Evolutionary conservation across 2,113 vertebrate species (phyloP), one percentile per base, ranked within the genome.

Genomic region (Pygoscelis antarcticus): DNA sequence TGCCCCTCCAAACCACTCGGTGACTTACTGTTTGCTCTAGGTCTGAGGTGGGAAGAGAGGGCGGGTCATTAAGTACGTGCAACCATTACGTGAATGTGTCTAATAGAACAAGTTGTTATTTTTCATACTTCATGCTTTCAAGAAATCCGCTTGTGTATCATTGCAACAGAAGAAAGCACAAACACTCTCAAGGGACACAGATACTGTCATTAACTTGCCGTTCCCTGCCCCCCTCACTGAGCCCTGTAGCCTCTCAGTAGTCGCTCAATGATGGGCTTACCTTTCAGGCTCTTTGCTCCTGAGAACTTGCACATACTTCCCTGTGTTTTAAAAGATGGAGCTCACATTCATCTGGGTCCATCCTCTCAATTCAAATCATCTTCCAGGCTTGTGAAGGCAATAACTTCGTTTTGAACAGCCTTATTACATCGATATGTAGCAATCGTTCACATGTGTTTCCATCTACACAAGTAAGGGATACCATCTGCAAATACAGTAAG

Each of bases 81-180:
- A 79, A 44, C 34, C 11, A 32, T 25, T n/a, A 36, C 0, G 0
- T 7, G 10, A 46, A 27, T 2, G 2, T 7, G 25, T n/a, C 54
- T n/a, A 52, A 65, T 16, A 32, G 25, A 74, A 42, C 6, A n/a
- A 82, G 70, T 29, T 2, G 3, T 19, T 36, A 42, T 61, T 65
- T 92, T 78, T 66, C 4, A 2, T 47, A 69, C 29, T 66, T 81
- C 2, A 10, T 23, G 16, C 11, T 71, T 80, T 58, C 69, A 64
- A 74, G 34, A 65, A 70, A 71, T n/a, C 27, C 51, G 52, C 34
- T 44, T 47, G 8, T 52, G 16, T 58, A 44, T 38, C 44, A 40
- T 12, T 40, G 57, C 42, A 77, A 77, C 19, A 51, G 51, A n/a
- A 64, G 19, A 69, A 84, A 84, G 46, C 16, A 34, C 15, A 42